Percentiles rank a stretch among this genome's conserved stretches.
phyloP scores from a whole-genome alignment of 2,113 vertebrate species.

The Pygoscelis adeliae region DNA sequence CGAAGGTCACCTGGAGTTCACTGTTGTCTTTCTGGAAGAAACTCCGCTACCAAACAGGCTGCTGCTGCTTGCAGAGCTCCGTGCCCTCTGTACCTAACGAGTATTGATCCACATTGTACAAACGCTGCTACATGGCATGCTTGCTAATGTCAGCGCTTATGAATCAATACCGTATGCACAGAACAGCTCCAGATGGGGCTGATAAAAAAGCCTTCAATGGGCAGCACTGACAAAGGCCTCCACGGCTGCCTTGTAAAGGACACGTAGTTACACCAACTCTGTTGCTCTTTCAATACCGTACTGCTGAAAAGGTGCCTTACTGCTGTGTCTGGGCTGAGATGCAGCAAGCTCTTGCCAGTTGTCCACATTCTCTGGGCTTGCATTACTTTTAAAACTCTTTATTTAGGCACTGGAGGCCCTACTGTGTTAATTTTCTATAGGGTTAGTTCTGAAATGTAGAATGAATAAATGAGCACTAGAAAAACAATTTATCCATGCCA shows the following conservation, averaged over 20 bases:
- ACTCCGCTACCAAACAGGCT: neutral
- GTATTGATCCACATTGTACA: neutral
- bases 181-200: neutral
- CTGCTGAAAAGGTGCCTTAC: neutral
- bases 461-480: neutral
- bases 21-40: neutral
- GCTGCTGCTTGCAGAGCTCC: neutral
- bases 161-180: neutral
- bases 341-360: neutral
- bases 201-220: neutral
- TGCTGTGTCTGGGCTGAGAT: neutral
- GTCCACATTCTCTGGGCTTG: neutral
- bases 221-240: neutral
- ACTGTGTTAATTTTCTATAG: neutral
- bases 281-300: rapidly evolving
- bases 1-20: rapidly evolving
- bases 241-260: neutral
- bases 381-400: neutral
- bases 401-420: neutral
- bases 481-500: neutral
- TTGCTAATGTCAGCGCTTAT: neutral
- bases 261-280: neutral
- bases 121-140: neutral
- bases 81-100: neutral
- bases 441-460: neutral